Percentiles rank a stretch among this genome's conserved stretches.
Evolutionary conservation across 2,888 invertebrate genomes (phyloP).

Genomic region (Ashinkailepas kermadecensis): DNA sequence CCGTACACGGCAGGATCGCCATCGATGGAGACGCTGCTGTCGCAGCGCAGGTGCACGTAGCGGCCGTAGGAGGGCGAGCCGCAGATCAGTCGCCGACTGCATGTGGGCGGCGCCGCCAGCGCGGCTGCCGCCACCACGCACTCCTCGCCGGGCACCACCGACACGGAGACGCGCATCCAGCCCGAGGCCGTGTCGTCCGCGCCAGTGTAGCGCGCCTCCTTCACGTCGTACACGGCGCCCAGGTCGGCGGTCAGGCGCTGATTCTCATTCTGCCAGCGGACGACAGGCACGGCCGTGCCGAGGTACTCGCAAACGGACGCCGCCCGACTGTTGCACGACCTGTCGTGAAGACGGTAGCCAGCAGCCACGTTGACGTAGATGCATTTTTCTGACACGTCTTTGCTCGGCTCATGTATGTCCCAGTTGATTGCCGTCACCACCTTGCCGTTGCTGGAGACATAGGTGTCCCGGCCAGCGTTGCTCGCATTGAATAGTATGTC

Average conservation of each 20-base stretch:
- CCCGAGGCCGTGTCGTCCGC: not conserved
- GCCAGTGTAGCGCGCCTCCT: not conserved
- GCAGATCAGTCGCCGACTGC: not conserved
- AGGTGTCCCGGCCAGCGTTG: too few relatives aligned
- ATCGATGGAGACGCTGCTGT: not conserved
- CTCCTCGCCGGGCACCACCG: not conserved
- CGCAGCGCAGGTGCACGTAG: not conserved
- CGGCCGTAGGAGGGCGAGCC: not conserved
- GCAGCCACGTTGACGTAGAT: not conserved
- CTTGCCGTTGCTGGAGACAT: not conserved
- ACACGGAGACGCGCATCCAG: not conserved
- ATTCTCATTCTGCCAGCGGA: not conserved
- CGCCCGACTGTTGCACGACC: not conserved
- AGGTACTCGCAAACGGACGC: not conserved
- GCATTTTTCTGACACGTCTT: not conserved
- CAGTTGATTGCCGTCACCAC: not conserved
- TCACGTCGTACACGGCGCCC: not conserved
- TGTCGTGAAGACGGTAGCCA: not conserved
- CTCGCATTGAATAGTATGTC: too few relatives aligned
- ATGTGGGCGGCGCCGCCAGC: not conserved
- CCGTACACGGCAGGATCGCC: not conserved
- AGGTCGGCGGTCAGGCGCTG: not conserved
- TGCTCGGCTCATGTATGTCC: not conserved
- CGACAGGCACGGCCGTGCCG: not conserved
- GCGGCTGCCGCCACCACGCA: not conserved